Conservation (phyloP, 2,113 vertebrate species). For the Seriola aureovittata region DNA sequence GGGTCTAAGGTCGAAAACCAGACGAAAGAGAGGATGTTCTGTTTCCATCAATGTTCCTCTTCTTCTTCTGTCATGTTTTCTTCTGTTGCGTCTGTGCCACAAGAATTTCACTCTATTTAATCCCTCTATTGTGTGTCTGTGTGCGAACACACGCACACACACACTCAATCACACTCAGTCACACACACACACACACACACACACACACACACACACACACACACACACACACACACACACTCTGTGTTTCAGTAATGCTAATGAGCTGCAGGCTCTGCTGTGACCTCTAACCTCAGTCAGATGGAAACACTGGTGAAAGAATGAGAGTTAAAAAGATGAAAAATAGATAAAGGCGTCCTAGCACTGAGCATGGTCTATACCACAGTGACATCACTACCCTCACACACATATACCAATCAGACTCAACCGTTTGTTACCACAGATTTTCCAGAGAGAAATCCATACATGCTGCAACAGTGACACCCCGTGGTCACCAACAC, state of each 20-base stretch:
- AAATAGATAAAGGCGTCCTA: neutral
- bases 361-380: slow-evolving; percentile 9
- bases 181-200: slow-evolving; percentile 27
- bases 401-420: neutral
- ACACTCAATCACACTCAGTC: slow-evolving; percentile 11
- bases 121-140: slow-evolving; percentile 29
- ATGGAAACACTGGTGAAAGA: slow-evolving; percentile 4
- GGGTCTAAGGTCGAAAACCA: slow-evolving; percentile 9
- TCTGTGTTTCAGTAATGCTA: slow-evolving; percentile 34
- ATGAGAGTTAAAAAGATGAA: neutral
- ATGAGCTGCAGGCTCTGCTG: slow-evolving; percentile 34
- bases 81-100: neutral
- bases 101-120: slow-evolving; percentile 34
- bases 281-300: slow-evolving; percentile 47
- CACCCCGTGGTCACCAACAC: slow-evolving; percentile 32
- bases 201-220: slow-evolving; percentile 21
- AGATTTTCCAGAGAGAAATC: neutral
- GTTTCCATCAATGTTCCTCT: slow-evolving; percentile 45
- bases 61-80: slow-evolving; percentile 32
- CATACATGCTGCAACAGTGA: neutral
- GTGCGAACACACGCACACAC: neutral
- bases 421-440: neutral
- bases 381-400: slow-evolving; percentile 15
- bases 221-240: slow-evolving; percentile 18
- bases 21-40: slow-evolving; percentile 44